phyloP scores from a whole-genome alignment of 1,140 invertebrate genomes.

The Gryllus bimaculatus region DNA sequence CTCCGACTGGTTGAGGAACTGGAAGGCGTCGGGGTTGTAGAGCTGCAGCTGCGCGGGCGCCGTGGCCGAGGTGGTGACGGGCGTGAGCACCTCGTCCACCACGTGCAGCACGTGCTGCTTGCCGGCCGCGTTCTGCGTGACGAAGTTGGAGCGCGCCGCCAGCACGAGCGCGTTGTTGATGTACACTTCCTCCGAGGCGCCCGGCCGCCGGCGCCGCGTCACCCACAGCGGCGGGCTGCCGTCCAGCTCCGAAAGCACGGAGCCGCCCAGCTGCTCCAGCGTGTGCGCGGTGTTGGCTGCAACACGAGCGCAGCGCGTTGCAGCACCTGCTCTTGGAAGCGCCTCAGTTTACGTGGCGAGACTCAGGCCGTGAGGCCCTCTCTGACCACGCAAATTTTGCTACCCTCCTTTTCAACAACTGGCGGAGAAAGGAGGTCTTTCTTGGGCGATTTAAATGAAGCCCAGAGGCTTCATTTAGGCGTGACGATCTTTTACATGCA shows the following conservation, averaged over 20 bases:
- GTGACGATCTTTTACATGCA: no score
- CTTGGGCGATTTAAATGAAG: no score
- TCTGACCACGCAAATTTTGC: no score
- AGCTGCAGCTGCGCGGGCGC: slow-evolving; percentile 46
- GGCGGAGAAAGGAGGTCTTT: no score
- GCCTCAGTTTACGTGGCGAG: not conserved
- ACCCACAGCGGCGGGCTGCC: slow-evolving; percentile 75
- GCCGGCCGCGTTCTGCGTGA: slow-evolving; percentile 42
- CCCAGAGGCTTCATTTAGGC: no score
- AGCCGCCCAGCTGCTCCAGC: slow-evolving; percentile 51
- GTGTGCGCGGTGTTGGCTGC: slow-evolving; percentile 60
- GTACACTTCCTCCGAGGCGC: slow-evolving; percentile 58
- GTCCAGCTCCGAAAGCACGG: slow-evolving; percentile 60
- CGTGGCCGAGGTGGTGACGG: slow-evolving; percentile 48
- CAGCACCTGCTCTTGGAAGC: no score
- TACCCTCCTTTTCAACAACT: no score
- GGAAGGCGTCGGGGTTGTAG: slow-evolving; percentile 67
- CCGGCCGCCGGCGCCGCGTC: slow-evolving; percentile 45
- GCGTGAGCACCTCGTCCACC: slow-evolving; percentile 70
- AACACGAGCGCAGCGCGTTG: not conserved
- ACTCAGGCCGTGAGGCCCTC: no score
- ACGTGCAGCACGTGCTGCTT: slow-evolving; percentile 71
- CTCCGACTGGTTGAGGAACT: slow-evolving; percentile 66
- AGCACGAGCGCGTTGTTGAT: slow-evolving; percentile 72
- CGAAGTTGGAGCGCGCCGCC: slow-evolving; percentile 53